Base-by-base conservation (phyloP, 2,797 vertebrate species). In the Pangasius larnaudii region DNA sequence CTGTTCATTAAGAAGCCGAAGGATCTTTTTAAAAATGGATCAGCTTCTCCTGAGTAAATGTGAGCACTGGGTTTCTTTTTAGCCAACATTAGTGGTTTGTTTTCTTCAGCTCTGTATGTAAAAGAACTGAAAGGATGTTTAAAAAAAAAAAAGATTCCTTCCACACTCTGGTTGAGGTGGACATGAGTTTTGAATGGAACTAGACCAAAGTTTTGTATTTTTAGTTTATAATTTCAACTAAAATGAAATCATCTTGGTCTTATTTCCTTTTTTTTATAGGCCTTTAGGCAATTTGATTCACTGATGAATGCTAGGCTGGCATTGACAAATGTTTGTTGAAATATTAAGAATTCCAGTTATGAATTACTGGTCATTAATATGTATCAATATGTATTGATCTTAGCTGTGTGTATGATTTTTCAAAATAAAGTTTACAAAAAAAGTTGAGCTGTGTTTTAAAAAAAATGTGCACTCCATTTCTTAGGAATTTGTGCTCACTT, bases 181-280 rank as follows among this genome's bases (percentile, higher is more conserved):
- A 94, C 92, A 93, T 92, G 88, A 84, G 91, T 93, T 94, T 92
- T 91, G 91, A 95, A 94, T 92, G 94, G 93, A 95, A 95, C 94
- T 95, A 96, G 96, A 97, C 96, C 96, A 97, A 97, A 96, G 96
- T 97, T 96, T 96, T 96, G 93, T 96, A 95, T 93, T 94, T 96
- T 96, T 92, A 89, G 93, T 95, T 90, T 95, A 93, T 93, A 91
- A 94, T 95, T 92, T 95, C 91, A 92, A 89, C 93, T 93, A 91
- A 93, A 92, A 93, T 90, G 85, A 94, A 84, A 92, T 93, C 91
- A 65, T 87, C 85, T 85, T 82, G 85, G 88, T 93, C 87, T 91
- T 92, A 89, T 93, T 72, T 90, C 33, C 39, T 90, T 90, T 88
- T 88, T 91, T 91, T 91, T 89, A 89, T 87, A 91, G 69, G 78